Evolutionary conservation across 2,888 invertebrate species (phyloP).

Genomic region (Meliscaeva auricollis): DNA sequence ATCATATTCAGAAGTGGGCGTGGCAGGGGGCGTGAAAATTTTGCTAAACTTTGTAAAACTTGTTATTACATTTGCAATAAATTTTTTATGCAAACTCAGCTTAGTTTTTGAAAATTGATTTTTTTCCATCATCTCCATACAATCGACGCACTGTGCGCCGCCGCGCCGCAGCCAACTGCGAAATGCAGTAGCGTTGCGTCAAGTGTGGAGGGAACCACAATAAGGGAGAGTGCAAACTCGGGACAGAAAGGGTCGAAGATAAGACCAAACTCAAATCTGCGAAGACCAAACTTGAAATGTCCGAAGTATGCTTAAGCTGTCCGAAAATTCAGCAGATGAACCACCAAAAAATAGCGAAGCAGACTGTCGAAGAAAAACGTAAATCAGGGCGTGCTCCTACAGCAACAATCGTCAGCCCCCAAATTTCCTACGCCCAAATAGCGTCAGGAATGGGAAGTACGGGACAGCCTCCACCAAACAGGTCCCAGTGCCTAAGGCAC

Average conservation of each 20-base stretch:
- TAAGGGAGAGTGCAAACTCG: neutral
- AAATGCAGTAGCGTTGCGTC: constrained; percentile 9
- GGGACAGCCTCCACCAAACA: neutral
- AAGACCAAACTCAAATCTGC: neutral
- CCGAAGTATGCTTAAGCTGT: constrained; percentile 2
- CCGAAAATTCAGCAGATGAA: neutral
- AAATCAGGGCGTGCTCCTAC: neutral
- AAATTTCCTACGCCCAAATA: constrained; percentile 15
- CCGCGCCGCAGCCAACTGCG: neutral
- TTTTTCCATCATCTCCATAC: too few relatives aligned
- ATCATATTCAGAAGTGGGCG: too few relatives aligned
- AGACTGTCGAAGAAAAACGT: neutral
- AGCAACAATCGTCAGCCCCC: neutral
- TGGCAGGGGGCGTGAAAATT: too few relatives aligned
- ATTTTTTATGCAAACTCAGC: too few relatives aligned
- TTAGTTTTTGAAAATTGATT: too few relatives aligned
- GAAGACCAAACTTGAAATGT: neutral
- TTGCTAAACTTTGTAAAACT: too few relatives aligned
- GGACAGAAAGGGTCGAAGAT: neutral
- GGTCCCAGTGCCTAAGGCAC: neutral
- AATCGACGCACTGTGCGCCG: neutral
- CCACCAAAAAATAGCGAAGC: neutral
- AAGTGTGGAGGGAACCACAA: constrained; percentile 3
- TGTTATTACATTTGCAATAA: too few relatives aligned
- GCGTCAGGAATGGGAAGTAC: neutral